Evolutionary conservation across 2,888 invertebrate species (phyloP).

Genomic region (Pantelozetes paolii): DNA sequence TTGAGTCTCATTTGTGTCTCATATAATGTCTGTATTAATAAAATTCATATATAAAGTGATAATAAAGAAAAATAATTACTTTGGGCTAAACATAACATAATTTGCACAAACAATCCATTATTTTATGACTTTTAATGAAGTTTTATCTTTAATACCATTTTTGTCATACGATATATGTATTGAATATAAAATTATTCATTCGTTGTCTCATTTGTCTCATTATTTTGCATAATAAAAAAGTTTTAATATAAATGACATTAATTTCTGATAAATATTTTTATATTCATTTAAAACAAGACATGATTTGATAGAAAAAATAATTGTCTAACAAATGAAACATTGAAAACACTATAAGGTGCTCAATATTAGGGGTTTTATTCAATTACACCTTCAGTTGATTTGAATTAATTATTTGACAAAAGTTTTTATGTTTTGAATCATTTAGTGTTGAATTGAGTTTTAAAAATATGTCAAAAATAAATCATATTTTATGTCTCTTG

Average conservation of each 20-base stretch:
- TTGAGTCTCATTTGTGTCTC: too few species aligned
- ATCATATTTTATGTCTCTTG: too few species aligned
- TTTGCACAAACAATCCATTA: neutral
- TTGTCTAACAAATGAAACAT: neutral
- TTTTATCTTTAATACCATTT: neutral
- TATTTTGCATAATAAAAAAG: neutral
- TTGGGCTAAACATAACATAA: conserved; percentile 1
- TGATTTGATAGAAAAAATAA: neutral
- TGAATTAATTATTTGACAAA: too few species aligned
- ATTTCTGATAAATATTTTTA: neutral
- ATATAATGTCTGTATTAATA: too few species aligned
- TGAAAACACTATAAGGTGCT: too few species aligned
- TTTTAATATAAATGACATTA: neutral
- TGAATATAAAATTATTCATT: neutral
- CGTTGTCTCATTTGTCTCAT: neutral
- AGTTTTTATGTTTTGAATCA: too few species aligned
- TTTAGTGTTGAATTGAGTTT: too few species aligned
- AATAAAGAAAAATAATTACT: neutral
- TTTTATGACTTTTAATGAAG: neutral
- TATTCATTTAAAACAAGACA: neutral
- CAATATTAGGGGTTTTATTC: too few species aligned
- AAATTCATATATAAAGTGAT: neutral
- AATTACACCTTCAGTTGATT: too few species aligned
- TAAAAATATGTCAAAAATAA: too few species aligned
- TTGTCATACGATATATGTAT: neutral